phyloP scores from a whole-genome alignment of 2,797 vertebrate species.

The Hyperoplus lanceolatus region DNA sequence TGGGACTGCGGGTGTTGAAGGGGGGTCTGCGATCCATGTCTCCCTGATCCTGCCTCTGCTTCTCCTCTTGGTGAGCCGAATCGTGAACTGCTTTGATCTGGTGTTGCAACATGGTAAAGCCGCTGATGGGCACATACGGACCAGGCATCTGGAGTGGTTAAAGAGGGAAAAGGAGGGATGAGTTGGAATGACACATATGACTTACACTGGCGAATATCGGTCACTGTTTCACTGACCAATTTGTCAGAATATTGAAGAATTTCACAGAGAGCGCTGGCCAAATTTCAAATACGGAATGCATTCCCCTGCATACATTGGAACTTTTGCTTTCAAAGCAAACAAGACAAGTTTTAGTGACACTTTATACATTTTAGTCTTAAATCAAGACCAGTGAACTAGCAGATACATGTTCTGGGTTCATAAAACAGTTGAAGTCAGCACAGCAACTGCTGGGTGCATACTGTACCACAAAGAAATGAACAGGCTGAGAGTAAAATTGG shows the following conservation, averaged over 20 bases:
- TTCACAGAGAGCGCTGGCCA: neutral
- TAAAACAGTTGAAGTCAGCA: neutral
- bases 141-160: slow-evolving; percentile 75
- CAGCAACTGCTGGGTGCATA: neutral
- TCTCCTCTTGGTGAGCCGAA: slow-evolving; percentile 93
- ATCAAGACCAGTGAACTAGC: neutral
- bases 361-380: neutral
- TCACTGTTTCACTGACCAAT: neutral
- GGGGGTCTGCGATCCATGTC: slow-evolving; percentile 89
- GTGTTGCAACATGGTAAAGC: slow-evolving; percentile 93
- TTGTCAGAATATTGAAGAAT: neutral
- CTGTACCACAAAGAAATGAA: neutral
- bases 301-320: neutral
- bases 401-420: neutral
- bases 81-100: slow-evolving; percentile 97
- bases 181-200: slow-evolving; percentile 4
- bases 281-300: neutral
- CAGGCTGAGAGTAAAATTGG: neutral
- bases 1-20: slow-evolving; percentile 90
- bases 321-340: neutral
- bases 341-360: neutral
- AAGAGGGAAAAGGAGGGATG: neutral
- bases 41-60: slow-evolving; percentile 93
- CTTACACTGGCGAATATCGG: too few species aligned
- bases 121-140: slow-evolving; percentile 87